These are phyloP conservation scores for Tipula helvola DNA, from an alignment of 2,888 invertebrate genomes.

Conservation along the genomic window DNA sequence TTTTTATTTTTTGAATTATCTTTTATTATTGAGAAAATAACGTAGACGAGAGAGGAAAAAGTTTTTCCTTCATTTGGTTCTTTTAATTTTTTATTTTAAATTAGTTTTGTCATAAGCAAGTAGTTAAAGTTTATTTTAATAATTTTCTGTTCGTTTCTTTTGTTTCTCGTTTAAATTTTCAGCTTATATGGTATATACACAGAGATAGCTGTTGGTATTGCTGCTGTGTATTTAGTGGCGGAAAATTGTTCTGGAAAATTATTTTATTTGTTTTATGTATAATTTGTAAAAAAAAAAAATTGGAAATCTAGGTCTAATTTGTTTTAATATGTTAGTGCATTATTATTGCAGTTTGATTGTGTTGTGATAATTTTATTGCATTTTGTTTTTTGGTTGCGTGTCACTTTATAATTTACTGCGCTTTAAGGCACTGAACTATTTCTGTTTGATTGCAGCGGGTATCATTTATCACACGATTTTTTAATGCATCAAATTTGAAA, in stretches of 20 bases:
- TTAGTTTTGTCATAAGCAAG: slow-evolving; percentile 4
- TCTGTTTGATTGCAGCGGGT: neutral
- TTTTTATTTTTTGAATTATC: neutral
- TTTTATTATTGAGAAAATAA: neutral
- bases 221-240: neutral
- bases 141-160: neutral
- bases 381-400: neutral
- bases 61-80: neutral
- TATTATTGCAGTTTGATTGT: neutral
- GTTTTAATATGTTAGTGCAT: neutral
- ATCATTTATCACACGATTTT: too few species aligned
- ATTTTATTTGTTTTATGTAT: neutral
- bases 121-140: neutral
- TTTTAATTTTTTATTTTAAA: neutral
- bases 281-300: neutral
- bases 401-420: neutral
- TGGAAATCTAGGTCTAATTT: neutral
- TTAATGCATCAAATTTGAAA: too few species aligned
- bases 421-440: neutral
- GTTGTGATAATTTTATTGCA: neutral
- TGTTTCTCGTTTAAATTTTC: neutral
- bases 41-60: neutral
- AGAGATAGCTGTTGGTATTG: neutral
- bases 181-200: neutral
- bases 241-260: neutral